A percentile compares a stretch with the other conserved stretches of the same genome.
phyloP scores from a whole-genome alignment of 1,140 invertebrate species.

The Eupristina koningsbergeri region DNA sequence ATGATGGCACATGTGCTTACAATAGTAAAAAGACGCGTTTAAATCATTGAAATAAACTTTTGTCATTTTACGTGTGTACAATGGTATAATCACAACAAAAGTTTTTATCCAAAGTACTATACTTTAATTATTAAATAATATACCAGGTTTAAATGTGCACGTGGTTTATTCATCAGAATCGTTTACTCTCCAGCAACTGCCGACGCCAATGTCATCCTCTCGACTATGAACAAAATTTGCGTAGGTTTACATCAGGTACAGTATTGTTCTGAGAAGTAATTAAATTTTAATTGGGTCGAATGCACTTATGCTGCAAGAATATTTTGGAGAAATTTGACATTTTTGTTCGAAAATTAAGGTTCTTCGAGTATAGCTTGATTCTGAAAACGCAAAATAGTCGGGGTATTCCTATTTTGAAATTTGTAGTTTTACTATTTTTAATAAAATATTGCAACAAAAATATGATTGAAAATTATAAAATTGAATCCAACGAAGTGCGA shows the following conservation, averaged over 20 bases:
- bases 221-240: neutral
- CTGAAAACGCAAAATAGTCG: neutral
- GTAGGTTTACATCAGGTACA: neutral
- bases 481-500: no score
- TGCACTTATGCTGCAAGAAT: neutral
- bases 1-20: neutral
- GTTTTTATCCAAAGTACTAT: neutral
- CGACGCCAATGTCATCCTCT: neutral
- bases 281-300: constrained; percentile 39
- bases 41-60: neutral
- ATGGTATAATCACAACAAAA: neutral
- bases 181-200: neutral
- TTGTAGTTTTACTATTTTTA: neutral
- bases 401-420: neutral
- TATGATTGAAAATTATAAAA: no score
- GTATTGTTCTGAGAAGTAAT: constrained; percentile 11
- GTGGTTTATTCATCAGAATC: neutral
- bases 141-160: no score
- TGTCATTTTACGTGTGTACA: neutral
- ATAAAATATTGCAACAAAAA: neutral
- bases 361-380: neutral
- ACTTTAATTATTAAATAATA: neutral
- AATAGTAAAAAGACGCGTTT: neutral
- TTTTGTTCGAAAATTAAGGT: neutral
- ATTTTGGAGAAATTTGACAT: neutral